Percentiles rank a stretch among this genome's conserved stretches.
These are phyloP conservation scores for Pyrocephalus nanus DNA, from an alignment of 2,797 vertebrate genomes.

Conservation along the genomic window DNA sequence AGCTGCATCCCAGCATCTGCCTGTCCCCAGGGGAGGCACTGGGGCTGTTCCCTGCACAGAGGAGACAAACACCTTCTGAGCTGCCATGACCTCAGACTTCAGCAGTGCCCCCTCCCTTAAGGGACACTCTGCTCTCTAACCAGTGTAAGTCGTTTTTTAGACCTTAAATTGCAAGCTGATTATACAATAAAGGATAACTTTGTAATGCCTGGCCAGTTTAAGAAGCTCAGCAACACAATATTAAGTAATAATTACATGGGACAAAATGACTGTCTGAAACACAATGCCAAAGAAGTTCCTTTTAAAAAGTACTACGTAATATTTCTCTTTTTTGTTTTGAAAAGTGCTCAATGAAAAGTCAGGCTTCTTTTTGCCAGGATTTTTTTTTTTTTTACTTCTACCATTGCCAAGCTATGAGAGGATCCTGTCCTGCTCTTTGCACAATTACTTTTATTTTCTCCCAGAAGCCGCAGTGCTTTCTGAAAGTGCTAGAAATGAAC, in stretches of 20 bases:
- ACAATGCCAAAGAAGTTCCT: background rate
- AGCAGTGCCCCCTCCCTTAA: background rate
- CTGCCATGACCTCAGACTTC: background rate
- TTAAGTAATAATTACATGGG: background rate
- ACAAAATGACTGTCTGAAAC: background rate
- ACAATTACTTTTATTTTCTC: background rate
- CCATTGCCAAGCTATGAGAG: background rate
- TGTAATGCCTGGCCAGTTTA: background rate
- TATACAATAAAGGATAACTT: background rate
- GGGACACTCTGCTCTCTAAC: background rate
- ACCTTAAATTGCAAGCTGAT: background rate
- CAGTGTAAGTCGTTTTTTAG: background rate
- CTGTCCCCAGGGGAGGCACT: rapidly evolving
- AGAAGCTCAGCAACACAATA: background rate
- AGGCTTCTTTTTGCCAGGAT: background rate
- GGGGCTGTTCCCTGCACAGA: background rate
- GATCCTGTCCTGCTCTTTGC: background rate
- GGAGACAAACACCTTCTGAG: background rate
- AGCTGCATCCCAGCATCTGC: background rate
- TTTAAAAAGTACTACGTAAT: background rate
- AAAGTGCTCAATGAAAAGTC: background rate
- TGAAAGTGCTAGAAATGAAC: background rate
- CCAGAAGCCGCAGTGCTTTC: background rate
- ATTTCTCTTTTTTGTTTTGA: background rate
- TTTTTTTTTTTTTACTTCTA: background rate